Base-by-base conservation (phyloP, 2,113 vertebrate genomes). In the Marmota monax region DNA sequence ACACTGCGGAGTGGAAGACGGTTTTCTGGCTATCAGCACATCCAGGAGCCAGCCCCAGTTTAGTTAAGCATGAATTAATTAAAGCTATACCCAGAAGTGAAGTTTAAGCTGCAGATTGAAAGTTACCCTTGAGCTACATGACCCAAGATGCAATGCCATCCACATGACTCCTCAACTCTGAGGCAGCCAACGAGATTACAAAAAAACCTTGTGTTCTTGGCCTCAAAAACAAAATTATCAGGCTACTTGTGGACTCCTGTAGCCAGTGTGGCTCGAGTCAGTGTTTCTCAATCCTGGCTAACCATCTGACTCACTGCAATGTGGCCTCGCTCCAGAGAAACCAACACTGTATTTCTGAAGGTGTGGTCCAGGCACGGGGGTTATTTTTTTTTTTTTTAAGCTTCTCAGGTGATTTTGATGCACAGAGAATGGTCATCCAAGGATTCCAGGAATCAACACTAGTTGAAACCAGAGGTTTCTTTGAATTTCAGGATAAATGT, bases 161-260 rank as follows among this genome's bases (percentile, higher is more conserved):
- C 94, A 96, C 95, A 84, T 92, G 97, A 95, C 63, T 94, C 65
- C 13, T 37, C 67, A 79, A 90, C 39, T 27, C n/a, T 51, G 86
- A 96, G 84, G 61, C 73, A 86, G 69, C 34, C 73, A 95, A 53
- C 5, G 17, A 27, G 65, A 61, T 61, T 72, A 96, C 45, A 97
- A 91, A 92, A 86, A 37, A 65, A 67, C 78, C 83, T 92, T 95
- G 3, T 97, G 73, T 97, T 97, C 80, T 95, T 65, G 39, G 16
- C 79, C 48, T 91, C 48, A 17, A 29, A 32, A 77, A 84, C n/a
- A 32, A 94, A 18, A 70, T 92, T 73, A 95, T 27, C 82, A 56
- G 25, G 23, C 32, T 29, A 42, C 34, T 92, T 29, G 0, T 1
- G 18, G 70, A 39, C 34, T 92, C 56, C 5, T 23, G 34, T 23